Base-by-base conservation (phyloP, 2,113 vertebrate genomes). In the Alectura lathami region DNA sequence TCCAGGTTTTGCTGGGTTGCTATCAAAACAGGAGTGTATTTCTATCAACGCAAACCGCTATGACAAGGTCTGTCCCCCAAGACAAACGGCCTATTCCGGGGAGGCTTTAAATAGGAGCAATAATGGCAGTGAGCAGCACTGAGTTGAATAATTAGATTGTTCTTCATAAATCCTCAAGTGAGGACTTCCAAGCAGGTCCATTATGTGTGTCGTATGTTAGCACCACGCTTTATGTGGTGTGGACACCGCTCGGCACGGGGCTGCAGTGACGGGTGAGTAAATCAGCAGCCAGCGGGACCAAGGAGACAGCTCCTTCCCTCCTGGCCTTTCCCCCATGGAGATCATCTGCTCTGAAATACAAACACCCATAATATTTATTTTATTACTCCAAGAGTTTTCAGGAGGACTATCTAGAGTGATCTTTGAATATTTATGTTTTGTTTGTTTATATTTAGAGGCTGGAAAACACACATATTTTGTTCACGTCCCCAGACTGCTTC, bases 61-160 rank as follows among this genome's bases (percentile, higher is more conserved):
- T 97, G 96, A 97, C 96, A 96, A 95, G 94, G 86, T 96, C 93
- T 96, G 85, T 97, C 96, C 91, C 86, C 90, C 79, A 96, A 98
- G 97, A 97, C 96, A 92, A 97, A 98, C 51, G 88, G 91, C 84
- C 83, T 96, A 91, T 95, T 97, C 96, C 94, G 73, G 27, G 53
- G 89, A 92, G 89, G 88, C 90, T 97, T 97, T 96, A 96, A 95
- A 96, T 94, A 94, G 97, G 88, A 91, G 72, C 88, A 83, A 80
- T 96, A 94, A 96, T 96, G 89, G 89, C 88, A 96, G 91, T 95
- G 92, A 97, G 91, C 94, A 85, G 95, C 94, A 95, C 57, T 59
- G 91, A 92, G 94, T 90, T 97, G 96, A 97, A 96, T 97, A 96
- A 97, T 97, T 96, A 97, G 91, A 94, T 94, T 45, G 75, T 93